Evolutionary conservation across 1,140 invertebrate genomes (phyloP).

Genomic region (Oreohelix idahoensis): DNA sequence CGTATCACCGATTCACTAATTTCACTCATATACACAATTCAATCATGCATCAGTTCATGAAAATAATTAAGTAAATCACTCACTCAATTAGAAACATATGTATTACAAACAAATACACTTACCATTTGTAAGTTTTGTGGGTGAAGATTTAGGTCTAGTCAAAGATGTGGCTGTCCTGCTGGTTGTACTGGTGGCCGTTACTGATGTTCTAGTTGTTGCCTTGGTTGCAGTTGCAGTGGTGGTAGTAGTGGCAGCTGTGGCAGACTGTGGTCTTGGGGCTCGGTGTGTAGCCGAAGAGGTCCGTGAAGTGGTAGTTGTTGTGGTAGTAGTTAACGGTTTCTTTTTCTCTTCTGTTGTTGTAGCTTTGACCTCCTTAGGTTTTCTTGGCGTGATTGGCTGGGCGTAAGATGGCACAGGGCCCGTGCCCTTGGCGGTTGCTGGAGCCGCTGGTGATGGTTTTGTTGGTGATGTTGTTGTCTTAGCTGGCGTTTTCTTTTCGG

Average conservation of each 20-base stretch:
- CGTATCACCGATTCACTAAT: too few relatives aligned
- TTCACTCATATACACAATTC: too few relatives aligned
- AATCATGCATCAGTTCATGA: too few relatives aligned
- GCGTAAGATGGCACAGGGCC: not conserved
- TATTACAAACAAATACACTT: not conserved
- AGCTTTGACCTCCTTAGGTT: conserved; percentile 2
- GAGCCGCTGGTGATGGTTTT: not conserved
- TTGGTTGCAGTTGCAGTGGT: not conserved
- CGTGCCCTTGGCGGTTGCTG: not conserved
- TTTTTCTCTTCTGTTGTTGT: conserved; percentile 19
- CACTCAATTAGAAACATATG: not conserved
- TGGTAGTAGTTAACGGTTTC: not conserved
- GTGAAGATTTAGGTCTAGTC: conserved; percentile 22
- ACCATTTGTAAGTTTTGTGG: conserved; percentile 28
- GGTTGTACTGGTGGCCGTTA: not conserved
- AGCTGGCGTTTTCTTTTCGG: conserved; percentile 16
- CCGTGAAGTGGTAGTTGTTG: not conserved
- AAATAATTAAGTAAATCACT: too few relatives aligned
- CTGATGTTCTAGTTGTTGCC: not conserved
- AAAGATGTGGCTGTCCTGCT: not conserved
- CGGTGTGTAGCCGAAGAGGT: not conserved
- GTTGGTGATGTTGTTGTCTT: conserved; percentile 18
- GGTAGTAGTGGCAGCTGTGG: conserved; percentile 1
- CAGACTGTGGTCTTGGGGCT: not conserved
- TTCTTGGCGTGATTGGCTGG: not conserved